phyloP scores from a whole-genome alignment of 2,113 vertebrate genomes.

The Pleuronectes platessa region DNA sequence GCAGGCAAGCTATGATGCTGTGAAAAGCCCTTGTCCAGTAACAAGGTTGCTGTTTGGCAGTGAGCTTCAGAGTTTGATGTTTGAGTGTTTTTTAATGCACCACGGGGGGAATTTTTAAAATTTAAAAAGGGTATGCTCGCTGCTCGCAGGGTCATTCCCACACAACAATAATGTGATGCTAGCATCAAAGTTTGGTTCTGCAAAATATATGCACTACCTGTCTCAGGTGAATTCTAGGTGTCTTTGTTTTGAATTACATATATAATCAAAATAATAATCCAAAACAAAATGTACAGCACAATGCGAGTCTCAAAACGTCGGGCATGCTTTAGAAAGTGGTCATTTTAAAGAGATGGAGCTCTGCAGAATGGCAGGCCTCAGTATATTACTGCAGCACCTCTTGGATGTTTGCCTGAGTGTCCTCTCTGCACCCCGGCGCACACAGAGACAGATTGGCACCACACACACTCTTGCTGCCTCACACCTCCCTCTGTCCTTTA shows the following conservation, averaged over 20 bases:
- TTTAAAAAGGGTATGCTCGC: too few species aligned
- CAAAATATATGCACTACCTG: not conserved
- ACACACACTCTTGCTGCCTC: not conserved
- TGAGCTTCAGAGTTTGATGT: not conserved
- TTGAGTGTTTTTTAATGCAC: not conserved
- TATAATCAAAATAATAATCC: not conserved
- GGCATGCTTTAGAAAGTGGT: not conserved
- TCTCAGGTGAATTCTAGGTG: not conserved
- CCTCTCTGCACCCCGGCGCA: not conserved
- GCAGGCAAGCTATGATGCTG: not conserved
- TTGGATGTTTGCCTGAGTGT: slow-evolving; percentile 27
- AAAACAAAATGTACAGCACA: not conserved
- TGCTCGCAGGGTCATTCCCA: not conserved
- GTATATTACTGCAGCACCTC: slow-evolving; percentile 25
- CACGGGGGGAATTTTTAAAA: not conserved
- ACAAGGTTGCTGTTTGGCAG: slow-evolving; percentile 3
- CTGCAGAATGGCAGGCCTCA: slow-evolving; percentile 18
- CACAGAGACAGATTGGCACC: slow-evolving; percentile 27
- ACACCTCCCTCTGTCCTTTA: slow-evolving; percentile 6
- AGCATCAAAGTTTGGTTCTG: slow-evolving; percentile 1
- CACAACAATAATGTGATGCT: not conserved
- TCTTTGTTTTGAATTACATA: not conserved
- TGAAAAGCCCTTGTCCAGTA: not conserved
- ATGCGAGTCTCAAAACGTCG: not conserved
- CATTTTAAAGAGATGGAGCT: slow-evolving; percentile 7